Evolutionary conservation across 1,140 invertebrate genomes (phyloP), one percentile per base, ranked within the genome.

Genomic region (Sipha flava): DNA sequence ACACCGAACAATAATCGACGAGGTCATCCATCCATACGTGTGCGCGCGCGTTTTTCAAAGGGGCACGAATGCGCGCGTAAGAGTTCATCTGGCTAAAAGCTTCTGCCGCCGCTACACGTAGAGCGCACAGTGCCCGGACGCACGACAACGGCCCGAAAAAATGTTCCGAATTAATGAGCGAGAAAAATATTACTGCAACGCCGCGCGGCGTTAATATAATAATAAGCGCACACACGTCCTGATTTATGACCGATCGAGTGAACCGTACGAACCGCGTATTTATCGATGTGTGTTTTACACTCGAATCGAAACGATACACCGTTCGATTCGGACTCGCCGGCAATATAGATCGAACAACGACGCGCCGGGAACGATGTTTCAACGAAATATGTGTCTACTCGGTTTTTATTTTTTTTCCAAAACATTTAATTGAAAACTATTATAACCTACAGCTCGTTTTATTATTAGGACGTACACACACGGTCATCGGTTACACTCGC

Each of bases 51-150:
- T 43, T 10, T 29, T 23, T 34, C 45, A 29, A 21, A 49, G 29
- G 45, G 26, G 14, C 16, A 73, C n/a, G 21, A 26, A 26, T 40
- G 31, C 26, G 31, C 40, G 21, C 23, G 34, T 54, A 37, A 40
- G 52, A 77, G 73, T 77, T 77, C 73, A 77, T 77, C 73, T 77
- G 73, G 73, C 73, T 77, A 77, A 77, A 77, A 77, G 73, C 73
- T 77, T 77, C 73, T 57, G 31, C 18, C 16, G 23, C 37, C 40
- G 47, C 66, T 23, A 21, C 43, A 10, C 66, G 66, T 68, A 21
- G 37, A 21, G 9, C 23, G 14, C 18, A 66, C 34, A 18, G 37
- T 26, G 34, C 14, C 12, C 26, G 64, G 72, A 75, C 49, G 52
- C 31, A 68, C 31, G 64, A 43, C 64, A 26, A n/a, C 70, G 21